Percentiles rank a stretch among this genome's conserved stretches.
Evolutionary conservation across 2,113 vertebrate genomes (phyloP).

Genomic region (Colistium nudipinnis): DNA sequence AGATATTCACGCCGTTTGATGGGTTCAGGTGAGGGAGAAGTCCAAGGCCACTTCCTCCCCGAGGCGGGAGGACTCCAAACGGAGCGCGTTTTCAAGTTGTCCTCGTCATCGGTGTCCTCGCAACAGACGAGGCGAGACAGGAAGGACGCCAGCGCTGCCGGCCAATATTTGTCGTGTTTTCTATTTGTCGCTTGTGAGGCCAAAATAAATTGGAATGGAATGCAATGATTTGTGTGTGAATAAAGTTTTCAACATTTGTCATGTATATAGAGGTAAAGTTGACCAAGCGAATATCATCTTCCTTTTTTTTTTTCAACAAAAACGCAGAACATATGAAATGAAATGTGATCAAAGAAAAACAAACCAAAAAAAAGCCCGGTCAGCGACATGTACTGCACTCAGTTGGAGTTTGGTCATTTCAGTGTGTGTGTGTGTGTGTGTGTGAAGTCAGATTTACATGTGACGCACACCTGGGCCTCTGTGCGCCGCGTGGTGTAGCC

Average conservation of each 20-base stretch:
- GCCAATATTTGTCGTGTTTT: not conserved
- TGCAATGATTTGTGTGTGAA: not conserved
- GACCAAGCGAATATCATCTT: no score
- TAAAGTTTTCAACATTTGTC: not conserved
- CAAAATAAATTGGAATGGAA: no score
- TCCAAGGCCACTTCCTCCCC: not conserved
- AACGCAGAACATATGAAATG: no score
- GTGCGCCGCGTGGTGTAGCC: conserved; percentile 13
- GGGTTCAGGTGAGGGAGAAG: no score
- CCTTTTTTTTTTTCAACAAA: no score
- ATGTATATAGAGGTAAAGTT: no score
- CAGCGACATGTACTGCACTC: not conserved
- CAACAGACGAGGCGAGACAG: not conserved
- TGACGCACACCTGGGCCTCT: conserved; percentile 4
- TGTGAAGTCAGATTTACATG: conserved; percentile 17
- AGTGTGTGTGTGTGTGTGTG: not conserved
- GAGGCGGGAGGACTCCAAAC: not conserved
- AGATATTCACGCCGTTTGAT: no score
- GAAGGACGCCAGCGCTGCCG: not conserved
- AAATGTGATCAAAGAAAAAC: not conserved
- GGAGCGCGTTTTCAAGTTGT: not conserved
- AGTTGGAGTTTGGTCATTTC: not conserved
- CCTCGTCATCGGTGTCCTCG: no score
- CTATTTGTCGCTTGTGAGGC: no score
- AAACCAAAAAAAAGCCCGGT: not conserved